Conservation (phyloP, 2,797 vertebrate species). For the Aphelocoma californica region DNA sequence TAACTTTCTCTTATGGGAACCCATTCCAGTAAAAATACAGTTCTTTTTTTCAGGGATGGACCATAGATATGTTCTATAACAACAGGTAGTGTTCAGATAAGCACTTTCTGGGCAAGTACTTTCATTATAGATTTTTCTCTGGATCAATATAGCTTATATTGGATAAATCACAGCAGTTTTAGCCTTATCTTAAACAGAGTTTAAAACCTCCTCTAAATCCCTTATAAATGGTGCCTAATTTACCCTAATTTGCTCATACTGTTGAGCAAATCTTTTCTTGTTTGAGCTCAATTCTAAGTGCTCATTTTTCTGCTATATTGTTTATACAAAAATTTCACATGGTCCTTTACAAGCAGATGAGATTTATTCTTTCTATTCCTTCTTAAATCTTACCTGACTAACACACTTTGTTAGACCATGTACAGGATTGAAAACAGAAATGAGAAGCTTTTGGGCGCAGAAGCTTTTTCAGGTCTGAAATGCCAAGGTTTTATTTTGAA, state of each 20-base stretch:
- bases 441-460: neutral
- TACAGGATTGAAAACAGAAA: neutral
- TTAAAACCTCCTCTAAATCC: neutral
- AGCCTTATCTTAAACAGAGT: neutral
- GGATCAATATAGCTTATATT: neutral
- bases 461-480: neutral
- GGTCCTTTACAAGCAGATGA: neutral
- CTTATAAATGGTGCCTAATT: neutral
- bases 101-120: neutral
- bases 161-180: neutral
- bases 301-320: neutral
- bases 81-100: neutral
- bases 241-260: neutral
- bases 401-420: neutral
- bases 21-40: neutral
- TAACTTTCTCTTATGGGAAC: neutral
- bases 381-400: neutral
- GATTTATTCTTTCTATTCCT: neutral
- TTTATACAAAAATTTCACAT: neutral
- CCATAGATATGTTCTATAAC: neutral
- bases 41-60: neutral
- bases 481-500: neutral
- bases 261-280: neutral
- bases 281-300: neutral
- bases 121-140: conserved; percentile 7